A percentile compares a stretch with the other conserved stretches of the same genome.
Conservation (phyloP, 2,888 invertebrate species). For the Acrobasis repandana region DNA sequence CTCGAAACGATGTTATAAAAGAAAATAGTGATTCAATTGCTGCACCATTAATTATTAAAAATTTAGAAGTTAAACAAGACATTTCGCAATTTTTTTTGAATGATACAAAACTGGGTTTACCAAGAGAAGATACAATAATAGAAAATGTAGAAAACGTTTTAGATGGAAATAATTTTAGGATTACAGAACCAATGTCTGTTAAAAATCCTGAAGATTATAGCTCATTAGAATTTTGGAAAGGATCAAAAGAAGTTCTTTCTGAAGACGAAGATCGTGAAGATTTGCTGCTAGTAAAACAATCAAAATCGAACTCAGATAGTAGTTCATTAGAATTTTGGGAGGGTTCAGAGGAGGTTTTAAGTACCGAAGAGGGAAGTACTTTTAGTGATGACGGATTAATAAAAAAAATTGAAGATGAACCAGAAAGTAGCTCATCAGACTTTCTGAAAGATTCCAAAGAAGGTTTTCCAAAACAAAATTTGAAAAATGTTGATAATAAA, state of each 20-base stretch:
- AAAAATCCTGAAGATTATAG: neutral
- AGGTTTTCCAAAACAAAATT: neutral
- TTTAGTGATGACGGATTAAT: neutral
- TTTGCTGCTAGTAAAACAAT: neutral
- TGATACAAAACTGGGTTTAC: neutral
- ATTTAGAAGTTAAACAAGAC: neutral
- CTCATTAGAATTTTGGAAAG: neutral
- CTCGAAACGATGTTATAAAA: neutral
- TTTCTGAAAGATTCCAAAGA: conserved; percentile 4
- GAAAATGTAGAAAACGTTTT: neutral
- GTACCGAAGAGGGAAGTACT: neutral
- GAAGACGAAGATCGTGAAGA: neutral
- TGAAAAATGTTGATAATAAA: neutral
- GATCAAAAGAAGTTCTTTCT: neutral
- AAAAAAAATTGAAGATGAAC: neutral
- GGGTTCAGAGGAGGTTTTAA: neutral
- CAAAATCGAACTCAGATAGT: neutral
- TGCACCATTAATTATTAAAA: neutral
- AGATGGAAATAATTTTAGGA: neutral
- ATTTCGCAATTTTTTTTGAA: neutral
- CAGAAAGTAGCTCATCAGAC: neutral
- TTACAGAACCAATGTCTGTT: neutral
- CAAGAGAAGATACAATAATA: neutral
- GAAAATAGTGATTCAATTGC: neutral
- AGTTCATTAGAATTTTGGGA: neutral